These are phyloP conservation scores for Drosophila serrata DNA, from an alignment of 1,140 invertebrate species.

Conservation along the genomic window DNA sequence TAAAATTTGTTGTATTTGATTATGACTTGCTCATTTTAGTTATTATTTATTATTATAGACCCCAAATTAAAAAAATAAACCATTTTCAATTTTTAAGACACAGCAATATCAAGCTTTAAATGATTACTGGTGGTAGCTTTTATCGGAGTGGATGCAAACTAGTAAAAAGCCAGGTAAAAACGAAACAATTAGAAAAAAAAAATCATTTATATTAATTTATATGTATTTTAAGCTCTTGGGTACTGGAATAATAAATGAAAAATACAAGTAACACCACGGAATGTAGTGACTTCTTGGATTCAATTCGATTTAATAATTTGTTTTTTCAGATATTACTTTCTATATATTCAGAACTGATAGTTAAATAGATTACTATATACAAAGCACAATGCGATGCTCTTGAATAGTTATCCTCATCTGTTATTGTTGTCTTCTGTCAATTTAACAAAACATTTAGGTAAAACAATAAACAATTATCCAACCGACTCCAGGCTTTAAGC, in stretches of 20 bases:
- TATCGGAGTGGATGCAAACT: neutral
- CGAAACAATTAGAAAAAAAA: neutral
- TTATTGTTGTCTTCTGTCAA: neutral
- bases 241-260: neutral
- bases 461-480: neutral
- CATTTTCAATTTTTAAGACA: too few species aligned
- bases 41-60: too few species aligned
- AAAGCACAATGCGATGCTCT: neutral
- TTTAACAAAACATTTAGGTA: neutral
- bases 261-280: neutral
- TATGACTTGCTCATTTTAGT: too few species aligned
- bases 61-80: too few species aligned
- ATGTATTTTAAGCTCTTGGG: neutral
- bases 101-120: too few species aligned
- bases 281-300: too few species aligned
- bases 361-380: neutral
- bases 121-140: too few species aligned
- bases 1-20: too few species aligned
- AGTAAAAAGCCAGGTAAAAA: neutral
- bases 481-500: neutral
- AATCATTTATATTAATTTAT: neutral
- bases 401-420: neutral
- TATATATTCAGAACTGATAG: too few species aligned
- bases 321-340: too few species aligned
- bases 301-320: too few species aligned